Conservation (phyloP, 2,113 vertebrate species). For the Sarotherodon lohbergeri region DNA sequence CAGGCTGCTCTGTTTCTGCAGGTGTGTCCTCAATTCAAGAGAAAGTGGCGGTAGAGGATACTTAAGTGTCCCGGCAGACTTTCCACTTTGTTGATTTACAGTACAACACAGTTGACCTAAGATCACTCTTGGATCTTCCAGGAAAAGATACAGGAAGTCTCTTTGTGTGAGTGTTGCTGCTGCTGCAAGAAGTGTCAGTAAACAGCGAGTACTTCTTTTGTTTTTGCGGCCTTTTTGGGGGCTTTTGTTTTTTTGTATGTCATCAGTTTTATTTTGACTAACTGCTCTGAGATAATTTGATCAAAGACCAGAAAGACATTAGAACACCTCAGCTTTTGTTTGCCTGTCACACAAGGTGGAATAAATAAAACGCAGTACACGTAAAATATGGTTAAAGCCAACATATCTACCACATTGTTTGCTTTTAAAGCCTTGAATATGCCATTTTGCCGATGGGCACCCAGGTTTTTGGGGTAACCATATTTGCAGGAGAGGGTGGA, state of each 20-base stretch:
- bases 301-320: background rate
- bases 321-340: background rate
- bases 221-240: background rate
- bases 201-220: background rate
- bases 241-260: background rate
- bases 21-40: conserved; percentile 28
- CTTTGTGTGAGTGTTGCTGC: background rate
- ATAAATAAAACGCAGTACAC: background rate
- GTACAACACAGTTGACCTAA: background rate
- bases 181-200: background rate
- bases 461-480: background rate
- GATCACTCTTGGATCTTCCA: background rate
- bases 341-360: background rate
- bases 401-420: background rate
- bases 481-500: background rate
- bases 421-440: background rate
- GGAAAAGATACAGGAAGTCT: background rate
- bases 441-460: background rate
- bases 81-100: background rate
- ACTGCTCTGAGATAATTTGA: background rate
- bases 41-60: background rate
- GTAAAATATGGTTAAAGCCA: background rate
- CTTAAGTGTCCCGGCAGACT: background rate
- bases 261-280: background rate
- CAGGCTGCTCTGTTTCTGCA: background rate